A percentile compares a stretch with the other conserved stretches of the same genome.
These are phyloP conservation scores for Dipodomys stephensi DNA, from an alignment of 2,113 vertebrate genomes.

Conservation along the genomic window DNA sequence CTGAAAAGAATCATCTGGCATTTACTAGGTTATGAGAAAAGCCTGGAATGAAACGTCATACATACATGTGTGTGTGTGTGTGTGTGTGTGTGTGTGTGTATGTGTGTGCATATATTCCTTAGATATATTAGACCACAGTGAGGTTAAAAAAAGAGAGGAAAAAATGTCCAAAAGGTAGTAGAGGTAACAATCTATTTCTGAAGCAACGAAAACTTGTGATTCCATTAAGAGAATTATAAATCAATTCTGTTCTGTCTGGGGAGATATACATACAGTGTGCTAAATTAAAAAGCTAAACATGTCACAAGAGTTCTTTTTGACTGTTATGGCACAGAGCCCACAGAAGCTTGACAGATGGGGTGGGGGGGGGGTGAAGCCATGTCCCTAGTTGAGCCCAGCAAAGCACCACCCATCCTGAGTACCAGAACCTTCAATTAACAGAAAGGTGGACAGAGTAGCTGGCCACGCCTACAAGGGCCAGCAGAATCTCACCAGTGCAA, in stretches of 20 bases:
- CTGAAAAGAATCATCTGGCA: constrained; percentile 45
- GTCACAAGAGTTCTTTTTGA: constrained; percentile 45
- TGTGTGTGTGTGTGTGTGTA: no score
- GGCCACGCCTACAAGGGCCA: not conserved
- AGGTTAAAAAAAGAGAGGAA: not conserved
- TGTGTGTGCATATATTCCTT: no score
- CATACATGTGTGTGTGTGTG: constrained; percentile 56
- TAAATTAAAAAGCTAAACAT: constrained; percentile 76
- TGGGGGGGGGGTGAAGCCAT: not conserved
- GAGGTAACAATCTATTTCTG: constrained; percentile 81
- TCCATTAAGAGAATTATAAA: constrained; percentile 84
- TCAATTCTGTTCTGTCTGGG: constrained; percentile 83
- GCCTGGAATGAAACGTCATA: constrained; percentile 50
- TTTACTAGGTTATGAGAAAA: constrained; percentile 54
- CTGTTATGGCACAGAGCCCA: not conserved
- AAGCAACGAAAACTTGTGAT: constrained; percentile 68
- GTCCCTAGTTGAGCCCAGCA: not conserved
- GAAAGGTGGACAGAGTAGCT: not conserved
- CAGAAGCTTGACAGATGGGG: not conserved
- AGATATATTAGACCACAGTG: constrained; percentile 43
- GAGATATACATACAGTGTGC: not conserved
- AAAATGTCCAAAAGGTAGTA: constrained; percentile 68
- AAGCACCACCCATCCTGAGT: not conserved
- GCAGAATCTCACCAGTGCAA: not conserved
- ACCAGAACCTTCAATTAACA: not conserved